Evolutionary conservation across 37 sponge, comb jelly and placozoan genomes (phyloP).

Genomic region (Lycopodina hypogea): DNA sequence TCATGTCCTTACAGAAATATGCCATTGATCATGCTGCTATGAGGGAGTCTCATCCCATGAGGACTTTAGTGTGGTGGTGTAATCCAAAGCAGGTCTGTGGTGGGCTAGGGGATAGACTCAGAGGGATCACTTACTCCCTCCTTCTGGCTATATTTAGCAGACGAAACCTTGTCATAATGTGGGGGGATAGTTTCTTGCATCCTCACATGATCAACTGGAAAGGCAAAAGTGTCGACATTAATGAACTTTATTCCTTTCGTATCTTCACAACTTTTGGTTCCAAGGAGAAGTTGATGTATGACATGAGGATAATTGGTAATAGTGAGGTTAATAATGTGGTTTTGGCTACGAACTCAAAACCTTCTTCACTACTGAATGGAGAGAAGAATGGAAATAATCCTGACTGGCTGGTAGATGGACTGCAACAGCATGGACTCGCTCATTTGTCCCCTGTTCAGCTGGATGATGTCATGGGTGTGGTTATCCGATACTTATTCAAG

Average conservation of each 20-base stretch:
- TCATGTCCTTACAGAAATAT: not conserved
- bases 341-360: conserved; percentile 33
- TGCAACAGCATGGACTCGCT: conserved; percentile 15
- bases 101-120: conserved; percentile 38
- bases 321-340: not conserved
- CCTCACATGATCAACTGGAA: conserved; percentile 33
- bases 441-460: conserved; percentile 17
- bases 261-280: not conserved
- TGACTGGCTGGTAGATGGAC: not conserved
- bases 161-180: conserved; percentile 14
- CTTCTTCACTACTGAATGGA: conserved; percentile 1
- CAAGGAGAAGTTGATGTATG: not conserved
- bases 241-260: not conserved
- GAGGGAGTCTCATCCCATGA: too few relatives aligned
- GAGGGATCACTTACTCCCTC: conserved; percentile 2
- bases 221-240: not conserved
- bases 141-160: not conserved
- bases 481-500: conserved; percentile 38
- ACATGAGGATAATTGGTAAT: conserved; percentile 2
- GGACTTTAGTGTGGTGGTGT: conserved; percentile 1
- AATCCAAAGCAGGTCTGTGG: conserved; percentile 16
- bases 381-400: not conserved
- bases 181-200: conserved; percentile 19
- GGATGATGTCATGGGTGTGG: conserved; percentile 31
- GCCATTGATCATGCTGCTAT: not conserved